Conservation (phyloP, 1,140 invertebrate species). For the Drosophila yakuba region DNA sequence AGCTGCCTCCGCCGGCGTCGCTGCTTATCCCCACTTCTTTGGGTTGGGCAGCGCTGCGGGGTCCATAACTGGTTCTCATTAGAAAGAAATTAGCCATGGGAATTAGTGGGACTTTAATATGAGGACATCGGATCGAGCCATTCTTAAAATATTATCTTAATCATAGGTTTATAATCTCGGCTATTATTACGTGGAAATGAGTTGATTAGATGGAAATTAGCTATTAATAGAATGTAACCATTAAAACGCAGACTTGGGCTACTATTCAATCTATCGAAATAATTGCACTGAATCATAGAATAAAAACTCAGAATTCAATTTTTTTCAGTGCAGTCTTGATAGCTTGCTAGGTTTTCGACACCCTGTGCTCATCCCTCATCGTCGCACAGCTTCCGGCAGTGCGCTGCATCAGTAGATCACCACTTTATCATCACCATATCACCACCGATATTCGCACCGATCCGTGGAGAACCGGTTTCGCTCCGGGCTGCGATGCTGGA, state of each 20-base stretch:
- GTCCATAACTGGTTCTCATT: slow-evolving; percentile 43
- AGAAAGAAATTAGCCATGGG: slow-evolving; percentile 44
- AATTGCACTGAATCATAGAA: no score
- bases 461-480: slow-evolving; percentile 38
- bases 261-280: no score
- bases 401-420: slow-evolving; percentile 8
- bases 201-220: background rate
- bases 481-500: background rate
- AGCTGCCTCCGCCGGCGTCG: slow-evolving; percentile 5
- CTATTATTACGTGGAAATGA: background rate
- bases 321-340: background rate
- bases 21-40: slow-evolving; percentile 28
- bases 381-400: slow-evolving; percentile 5
- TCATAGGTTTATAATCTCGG: background rate
- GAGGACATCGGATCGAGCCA: slow-evolving; percentile 13
- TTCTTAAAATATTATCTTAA: slow-evolving; percentile 15
- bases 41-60: slow-evolving; percentile 29
- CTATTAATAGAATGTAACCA: background rate
- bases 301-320: no score
- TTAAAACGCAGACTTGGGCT: background rate
- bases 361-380: background rate
- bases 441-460: background rate
- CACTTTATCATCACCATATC: background rate
- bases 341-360: background rate
- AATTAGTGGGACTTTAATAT: slow-evolving; percentile 9